Percentiles rank a stretch among this genome's conserved stretches.
These are phyloP conservation scores for Salvator merianae DNA, from an alignment of 2,113 vertebrate species.

Conservation along the genomic window DNA sequence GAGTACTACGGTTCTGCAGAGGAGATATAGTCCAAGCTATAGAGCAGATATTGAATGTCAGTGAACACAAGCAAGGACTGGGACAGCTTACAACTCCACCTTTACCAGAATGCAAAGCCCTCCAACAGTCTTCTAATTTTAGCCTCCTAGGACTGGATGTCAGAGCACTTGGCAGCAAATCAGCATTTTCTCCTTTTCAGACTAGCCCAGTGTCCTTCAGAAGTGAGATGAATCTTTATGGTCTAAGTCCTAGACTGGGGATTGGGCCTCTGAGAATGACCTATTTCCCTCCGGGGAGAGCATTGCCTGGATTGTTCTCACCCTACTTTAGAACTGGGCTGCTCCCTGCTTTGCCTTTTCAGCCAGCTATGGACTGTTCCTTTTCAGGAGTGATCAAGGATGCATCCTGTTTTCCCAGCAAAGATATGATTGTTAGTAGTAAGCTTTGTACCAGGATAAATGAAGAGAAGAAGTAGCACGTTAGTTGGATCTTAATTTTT, in stretches of 20 bases:
- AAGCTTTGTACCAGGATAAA: constrained; percentile 72
- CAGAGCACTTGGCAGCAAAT: constrained; percentile 73
- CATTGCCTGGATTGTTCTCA: constrained; percentile 77
- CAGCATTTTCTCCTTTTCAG: constrained; percentile 84
- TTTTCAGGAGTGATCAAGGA: constrained; percentile 82
- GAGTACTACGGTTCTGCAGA: constrained; percentile 78
- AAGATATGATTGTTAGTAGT: constrained; percentile 71
- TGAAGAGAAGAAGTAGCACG: constrained; percentile 69
- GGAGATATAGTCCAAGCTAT: constrained; percentile 88
- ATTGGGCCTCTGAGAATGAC: constrained; percentile 79
- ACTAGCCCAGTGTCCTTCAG: constrained; percentile 55
- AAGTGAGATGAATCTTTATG: constrained; percentile 72
- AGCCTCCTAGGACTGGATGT: constrained; percentile 67
- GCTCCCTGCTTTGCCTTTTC: constrained; percentile 82
- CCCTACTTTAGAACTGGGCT: constrained; percentile 82
- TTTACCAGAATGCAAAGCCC: constrained; percentile 34
- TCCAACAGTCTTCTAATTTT: constrained; percentile 63
- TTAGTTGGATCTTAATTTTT: neutral
- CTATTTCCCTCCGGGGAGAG: constrained; percentile 78
- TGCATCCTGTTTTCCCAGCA: constrained; percentile 77
- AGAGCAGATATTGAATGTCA: constrained; percentile 79
- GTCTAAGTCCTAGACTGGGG: constrained; percentile 77
- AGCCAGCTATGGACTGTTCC: constrained; percentile 78
- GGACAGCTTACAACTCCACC: constrained; percentile 49
- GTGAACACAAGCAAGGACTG: constrained; percentile 66